These are phyloP conservation scores for Sipha flava DNA, from an alignment of 1,140 invertebrate species.

Conservation along the genomic window DNA sequence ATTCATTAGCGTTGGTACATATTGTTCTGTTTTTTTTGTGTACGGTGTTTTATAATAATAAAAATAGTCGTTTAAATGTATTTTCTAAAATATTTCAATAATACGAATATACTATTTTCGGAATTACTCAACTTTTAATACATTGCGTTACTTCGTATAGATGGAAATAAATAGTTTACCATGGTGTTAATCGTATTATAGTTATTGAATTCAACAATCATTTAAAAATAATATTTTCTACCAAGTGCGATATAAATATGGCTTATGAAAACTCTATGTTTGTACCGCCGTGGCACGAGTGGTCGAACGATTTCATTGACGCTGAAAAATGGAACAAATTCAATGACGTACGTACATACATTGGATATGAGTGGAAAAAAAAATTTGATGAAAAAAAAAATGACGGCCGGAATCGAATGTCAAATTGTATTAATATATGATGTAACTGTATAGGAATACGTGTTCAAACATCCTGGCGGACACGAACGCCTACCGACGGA, in stretches of 20 bases:
- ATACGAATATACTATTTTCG: too few species aligned
- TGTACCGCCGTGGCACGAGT: not conserved
- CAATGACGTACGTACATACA: not conserved
- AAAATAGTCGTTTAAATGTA: too few species aligned
- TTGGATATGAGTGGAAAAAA: too few species aligned
- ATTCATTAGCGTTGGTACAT: too few species aligned
- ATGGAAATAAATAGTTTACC: not conserved
- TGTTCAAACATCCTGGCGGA: not conserved
- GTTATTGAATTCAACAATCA: not conserved
- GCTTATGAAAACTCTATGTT: not conserved
- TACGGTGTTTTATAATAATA: too few species aligned
- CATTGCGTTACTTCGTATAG: too few species aligned
- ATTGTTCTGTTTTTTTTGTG: too few species aligned
- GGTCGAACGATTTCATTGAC: conserved; percentile 12
- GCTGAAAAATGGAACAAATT: not conserved
- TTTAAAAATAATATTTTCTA: not conserved
- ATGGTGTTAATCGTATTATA: not conserved
- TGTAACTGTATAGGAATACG: not conserved
- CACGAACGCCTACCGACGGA: not conserved
- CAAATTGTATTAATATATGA: not conserved
- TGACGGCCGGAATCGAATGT: not conserved
- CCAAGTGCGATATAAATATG: not conserved
- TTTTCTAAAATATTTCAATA: too few species aligned
- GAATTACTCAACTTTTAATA: too few species aligned
- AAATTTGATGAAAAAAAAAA: too few species aligned